Base-by-base conservation (phyloP, 2,888 invertebrate genomes). In the Trissoscelio sp. region DNA sequence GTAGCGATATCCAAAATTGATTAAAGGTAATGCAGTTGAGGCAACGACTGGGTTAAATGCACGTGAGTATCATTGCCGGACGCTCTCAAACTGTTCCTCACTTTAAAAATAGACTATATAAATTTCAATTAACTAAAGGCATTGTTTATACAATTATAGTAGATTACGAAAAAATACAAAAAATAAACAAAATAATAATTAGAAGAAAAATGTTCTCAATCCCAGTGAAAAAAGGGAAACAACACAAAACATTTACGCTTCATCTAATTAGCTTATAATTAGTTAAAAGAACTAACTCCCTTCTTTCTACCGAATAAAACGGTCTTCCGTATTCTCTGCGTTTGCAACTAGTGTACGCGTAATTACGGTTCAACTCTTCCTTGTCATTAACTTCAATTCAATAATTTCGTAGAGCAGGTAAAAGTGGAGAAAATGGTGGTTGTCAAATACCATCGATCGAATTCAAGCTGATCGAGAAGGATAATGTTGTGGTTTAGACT, bases 1-100 rank as follows among this genome's bases (percentile, higher is more conserved):
- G 69, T 42, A 77, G 62, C 60, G 69, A 69, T 69, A 69, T 69
- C 69, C 77, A 69, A 62, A 69, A 60, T 60, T 67, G 66, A 67
- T 75, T 67, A 60, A 67, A 67, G 57, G 34, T 75, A 75, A 66
- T 42, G 57, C 75, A 69, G 60, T 64, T 37, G 78, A 57, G 70
- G 48, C 62, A 64, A 46, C 67, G 53, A 22, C 62, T 31, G 53
- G 53, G 57, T 77, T 67, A 77, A 69, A 77, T 44, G 67, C 42
- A 42, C 42, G 53, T 44, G 42, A 67, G 53, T 58, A 34, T 60
- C 77, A 74, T 74, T 53, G 51, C 62, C 14, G 58, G 66, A 28
- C 37, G 44, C 55, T 74, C 64, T 55, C 46, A 24, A 58, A 55
- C 62, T 11, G 73, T 18, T 58, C 46, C 39, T 62, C 77, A 77